Conservation (phyloP, 2,797 vertebrate species). For the Spheniscus humboldti region DNA sequence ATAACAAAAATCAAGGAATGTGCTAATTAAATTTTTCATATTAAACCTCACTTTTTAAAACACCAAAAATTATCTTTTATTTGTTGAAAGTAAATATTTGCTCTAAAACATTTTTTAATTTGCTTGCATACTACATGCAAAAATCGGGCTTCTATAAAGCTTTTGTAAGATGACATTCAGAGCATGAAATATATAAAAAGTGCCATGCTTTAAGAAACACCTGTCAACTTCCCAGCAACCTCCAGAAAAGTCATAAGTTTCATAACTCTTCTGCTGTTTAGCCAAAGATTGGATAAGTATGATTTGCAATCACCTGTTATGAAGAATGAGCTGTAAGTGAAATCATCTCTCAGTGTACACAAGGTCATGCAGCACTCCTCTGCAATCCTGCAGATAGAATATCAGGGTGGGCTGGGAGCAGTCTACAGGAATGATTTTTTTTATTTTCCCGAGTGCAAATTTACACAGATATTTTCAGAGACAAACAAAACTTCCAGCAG, state of each 20-base stretch:
- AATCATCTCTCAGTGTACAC: slow-evolving; percentile 14
- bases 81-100: background rate
- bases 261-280: background rate
- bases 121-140: background rate
- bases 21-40: background rate
- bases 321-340: slow-evolving; percentile 30
- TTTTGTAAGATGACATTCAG: background rate
- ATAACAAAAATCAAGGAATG: background rate
- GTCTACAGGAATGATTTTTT: background rate
- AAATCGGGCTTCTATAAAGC: background rate
- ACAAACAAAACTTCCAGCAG: slow-evolving; percentile 4
- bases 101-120: background rate
- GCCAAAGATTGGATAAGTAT: background rate
- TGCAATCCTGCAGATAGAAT: background rate
- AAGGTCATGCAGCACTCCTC: background rate
- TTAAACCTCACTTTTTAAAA: background rate
- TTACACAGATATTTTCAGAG: slow-evolving; percentile 17
- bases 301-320: slow-evolving; percentile 10
- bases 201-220: background rate
- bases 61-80: background rate
- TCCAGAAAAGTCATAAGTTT: background rate
- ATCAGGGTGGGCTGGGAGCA: background rate
- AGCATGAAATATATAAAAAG: background rate
- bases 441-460: background rate
- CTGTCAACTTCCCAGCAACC: background rate